phyloP scores from a whole-genome alignment of 2,113 vertebrate species.

The Lota lota region DNA sequence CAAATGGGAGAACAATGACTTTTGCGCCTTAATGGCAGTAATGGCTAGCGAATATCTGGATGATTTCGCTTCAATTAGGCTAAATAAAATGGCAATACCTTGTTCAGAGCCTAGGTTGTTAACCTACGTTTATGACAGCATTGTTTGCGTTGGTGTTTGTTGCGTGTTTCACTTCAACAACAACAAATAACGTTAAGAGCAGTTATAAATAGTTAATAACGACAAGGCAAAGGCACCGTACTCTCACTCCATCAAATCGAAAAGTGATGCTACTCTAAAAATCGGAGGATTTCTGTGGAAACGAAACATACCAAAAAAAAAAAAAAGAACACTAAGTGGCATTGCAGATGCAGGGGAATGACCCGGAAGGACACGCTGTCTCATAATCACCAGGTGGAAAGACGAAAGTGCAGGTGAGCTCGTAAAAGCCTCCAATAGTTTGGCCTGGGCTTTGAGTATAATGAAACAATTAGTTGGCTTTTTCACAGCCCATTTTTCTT shows the following conservation, averaged over 20 bases:
- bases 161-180: too few species aligned
- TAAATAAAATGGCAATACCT: too few species aligned
- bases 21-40: conserved; percentile 3
- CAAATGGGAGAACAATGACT: conserved; percentile 11
- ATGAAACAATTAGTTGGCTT: conserved; percentile 13
- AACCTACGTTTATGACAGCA: too few species aligned
- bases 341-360: not conserved
- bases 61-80: conserved; percentile 33
- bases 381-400: not conserved
- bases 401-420: conserved; percentile 5
- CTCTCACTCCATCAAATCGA: too few species aligned
- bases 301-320: too few species aligned
- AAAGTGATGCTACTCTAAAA: too few species aligned
- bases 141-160: too few species aligned
- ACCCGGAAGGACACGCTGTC: not conserved
- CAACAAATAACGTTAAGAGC: too few species aligned
- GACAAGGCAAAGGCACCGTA: too few species aligned
- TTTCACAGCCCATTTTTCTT: conserved; percentile 29
- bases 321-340: not conserved
- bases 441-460: not conserved
- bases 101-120: too few species aligned
- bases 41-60: conserved; percentile 21
- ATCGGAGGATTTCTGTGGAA: too few species aligned
- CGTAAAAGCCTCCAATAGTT: not conserved
- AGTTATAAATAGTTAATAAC: too few species aligned